Evolutionary conservation across 2,113 vertebrate genomes (phyloP).

Genomic region (Larimichthys polyactis): DNA sequence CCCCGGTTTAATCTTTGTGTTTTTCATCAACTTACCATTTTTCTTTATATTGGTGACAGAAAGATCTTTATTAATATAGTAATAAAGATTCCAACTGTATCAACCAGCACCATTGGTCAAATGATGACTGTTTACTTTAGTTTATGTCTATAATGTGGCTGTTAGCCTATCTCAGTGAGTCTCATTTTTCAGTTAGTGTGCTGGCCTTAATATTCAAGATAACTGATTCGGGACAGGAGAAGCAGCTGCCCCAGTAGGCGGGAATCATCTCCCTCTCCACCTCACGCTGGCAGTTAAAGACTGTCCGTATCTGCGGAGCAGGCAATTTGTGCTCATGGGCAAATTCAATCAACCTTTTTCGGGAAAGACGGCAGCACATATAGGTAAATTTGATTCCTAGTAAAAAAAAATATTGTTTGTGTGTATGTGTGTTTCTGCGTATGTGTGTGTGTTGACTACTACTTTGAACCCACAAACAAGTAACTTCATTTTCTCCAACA

Average conservation of each 20-base stretch:
- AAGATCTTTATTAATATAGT: not conserved
- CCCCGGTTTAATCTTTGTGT: no score
- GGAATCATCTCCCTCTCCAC: conserved; percentile 17
- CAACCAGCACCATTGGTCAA: not conserved
- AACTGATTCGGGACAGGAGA: conserved; percentile 2
- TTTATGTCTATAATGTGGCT: not conserved
- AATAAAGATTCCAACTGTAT: not conserved
- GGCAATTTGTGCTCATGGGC: not conserved
- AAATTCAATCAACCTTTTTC: conserved; percentile 6
- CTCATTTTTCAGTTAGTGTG: conserved; percentile 11
- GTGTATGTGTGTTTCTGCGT: not conserved
- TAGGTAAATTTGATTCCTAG: not conserved
- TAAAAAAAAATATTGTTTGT: no score
- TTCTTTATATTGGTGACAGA: not conserved
- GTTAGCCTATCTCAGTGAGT: not conserved
- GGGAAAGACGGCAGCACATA: not conserved
- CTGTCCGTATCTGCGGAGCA: not conserved
- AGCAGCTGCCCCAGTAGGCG: not conserved
- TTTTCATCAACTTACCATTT: no score
- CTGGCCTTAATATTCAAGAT: conserved; percentile 11
- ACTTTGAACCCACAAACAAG: not conserved
- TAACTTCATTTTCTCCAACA: not conserved
- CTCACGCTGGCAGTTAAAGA: not conserved
- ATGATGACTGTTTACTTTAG: not conserved
- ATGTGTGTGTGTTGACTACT: not conserved